phyloP scores from a whole-genome alignment of 2,888 invertebrate genomes.

The Dexiosoma caninum region DNA sequence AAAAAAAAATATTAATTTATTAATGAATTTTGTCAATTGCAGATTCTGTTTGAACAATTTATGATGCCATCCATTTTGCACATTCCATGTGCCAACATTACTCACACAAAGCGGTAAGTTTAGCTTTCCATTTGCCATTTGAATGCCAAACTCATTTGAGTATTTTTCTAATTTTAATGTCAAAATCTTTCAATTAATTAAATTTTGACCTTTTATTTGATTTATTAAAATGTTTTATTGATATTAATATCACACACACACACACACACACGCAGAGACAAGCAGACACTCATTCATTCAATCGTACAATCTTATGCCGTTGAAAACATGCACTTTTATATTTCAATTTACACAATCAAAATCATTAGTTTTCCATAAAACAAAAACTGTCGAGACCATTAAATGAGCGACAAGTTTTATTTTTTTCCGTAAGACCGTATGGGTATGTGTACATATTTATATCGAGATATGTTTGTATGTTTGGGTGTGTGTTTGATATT shows the following conservation, averaged over 20 bases:
- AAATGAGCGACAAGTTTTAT: constrained; percentile 54
- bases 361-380: constrained; percentile 60
- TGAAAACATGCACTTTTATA: constrained; percentile 33
- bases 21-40: constrained; percentile 31
- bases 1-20: neutral
- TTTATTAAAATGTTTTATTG: constrained; percentile 54
- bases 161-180: constrained; percentile 41
- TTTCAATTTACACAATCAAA: constrained; percentile 42
- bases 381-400: constrained; percentile 55
- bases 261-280: neutral
- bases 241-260: constrained; percentile 31
- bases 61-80: constrained; percentile 26
- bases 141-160: neutral
- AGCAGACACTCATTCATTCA: neutral
- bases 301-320: neutral
- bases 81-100: neutral
- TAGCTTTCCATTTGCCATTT: constrained; percentile 6
- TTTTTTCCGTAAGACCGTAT: neutral
- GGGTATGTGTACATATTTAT: no score
- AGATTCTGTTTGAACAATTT: constrained; percentile 23
- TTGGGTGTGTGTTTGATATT: neutral
- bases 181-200: constrained; percentile 57
- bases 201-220: constrained; percentile 51
- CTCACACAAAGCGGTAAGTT: constrained; percentile 4
- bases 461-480: neutral